Base-by-base conservation (phyloP, 2,888 invertebrate genomes). In the Cacoxenus indagator region DNA sequence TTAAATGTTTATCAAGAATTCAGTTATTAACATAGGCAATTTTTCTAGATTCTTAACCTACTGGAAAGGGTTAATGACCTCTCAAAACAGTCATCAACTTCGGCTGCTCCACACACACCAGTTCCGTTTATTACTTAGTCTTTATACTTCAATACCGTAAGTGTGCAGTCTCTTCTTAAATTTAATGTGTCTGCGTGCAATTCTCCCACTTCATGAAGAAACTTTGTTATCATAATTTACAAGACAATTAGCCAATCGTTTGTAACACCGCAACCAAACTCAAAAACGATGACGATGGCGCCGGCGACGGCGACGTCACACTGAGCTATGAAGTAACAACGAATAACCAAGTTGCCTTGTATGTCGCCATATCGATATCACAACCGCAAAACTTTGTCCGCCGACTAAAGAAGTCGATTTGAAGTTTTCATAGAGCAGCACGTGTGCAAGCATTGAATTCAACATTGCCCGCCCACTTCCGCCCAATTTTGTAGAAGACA, bases 191-290 rank as follows among this genome's bases (percentile, higher is more conserved):
- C 37, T 37, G 37, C 37, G 2, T 37, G 37, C 37, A 37, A 11
- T 37, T 37, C 4, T 1, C 8, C 9, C 31, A 31, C 31, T 31
- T 31, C 31, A 31, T 31, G 31, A 5, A 1, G 37, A 37, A 29
- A 59, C 27, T 59, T 83, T 77, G 79, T 80, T 80, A 80, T 80
- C 80, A 83, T 84, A 80, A 84, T 83, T 80, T 77, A 76, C 67
- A 83, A 78, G 84, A 83, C 83, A 84, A 80, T 80, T 80, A 80
- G 84, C 77, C 83, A 78, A 74, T 71, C 78, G 68, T 69, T 62
- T 67, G 65, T 43, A 11, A 43, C 57, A 57, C 11, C 9, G 51
- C 51, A 51, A 5, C 14, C 17, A 48, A 19, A 48, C 48, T 31
- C 37, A 55, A 62, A 19, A 31, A 17, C 24, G 22, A 43, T 14